These are phyloP conservation scores for Pantherophis guttatus DNA, from an alignment of 2,113 vertebrate species.

Conservation along the genomic window DNA sequence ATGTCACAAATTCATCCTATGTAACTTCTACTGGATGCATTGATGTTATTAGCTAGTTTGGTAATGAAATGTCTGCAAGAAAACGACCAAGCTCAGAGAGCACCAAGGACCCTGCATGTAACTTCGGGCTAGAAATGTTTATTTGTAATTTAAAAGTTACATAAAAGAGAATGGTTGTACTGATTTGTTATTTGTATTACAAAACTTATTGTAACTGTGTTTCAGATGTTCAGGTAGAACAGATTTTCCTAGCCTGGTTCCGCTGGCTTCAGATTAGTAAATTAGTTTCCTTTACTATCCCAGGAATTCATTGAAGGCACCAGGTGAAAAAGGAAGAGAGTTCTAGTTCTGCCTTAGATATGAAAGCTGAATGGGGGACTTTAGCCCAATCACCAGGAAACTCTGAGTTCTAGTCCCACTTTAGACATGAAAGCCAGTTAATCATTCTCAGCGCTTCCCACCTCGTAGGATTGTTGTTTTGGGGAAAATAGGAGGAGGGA, in stretches of 20 bases:
- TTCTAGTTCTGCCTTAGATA: too few species aligned
- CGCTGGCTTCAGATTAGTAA: not conserved
- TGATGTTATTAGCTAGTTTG: not conserved
- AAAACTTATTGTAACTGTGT: not conserved
- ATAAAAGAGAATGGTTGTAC: not conserved
- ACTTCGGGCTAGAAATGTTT: not conserved
- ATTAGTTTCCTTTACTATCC: not conserved
- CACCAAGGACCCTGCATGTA: not conserved
- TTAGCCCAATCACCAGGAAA: too few species aligned
- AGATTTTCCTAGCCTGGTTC: not conserved
- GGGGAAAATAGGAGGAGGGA: too few species aligned
- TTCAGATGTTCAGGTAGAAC: not conserved
- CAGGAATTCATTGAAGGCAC: not conserved
- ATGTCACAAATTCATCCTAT: not conserved
- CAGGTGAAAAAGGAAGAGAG: too few species aligned
- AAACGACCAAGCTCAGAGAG: not conserved
- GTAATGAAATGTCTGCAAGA: not conserved
- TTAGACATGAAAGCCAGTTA: too few species aligned
- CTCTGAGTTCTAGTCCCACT: too few species aligned
- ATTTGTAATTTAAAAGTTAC: not conserved
- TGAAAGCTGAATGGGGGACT: too few species aligned
- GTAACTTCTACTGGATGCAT: not conserved
- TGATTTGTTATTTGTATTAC: not conserved
- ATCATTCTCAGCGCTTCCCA: too few species aligned
- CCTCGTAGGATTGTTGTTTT: too few species aligned